phyloP scores from a whole-genome alignment of 1,140 invertebrate genomes.

The Drosophila pandora region DNA sequence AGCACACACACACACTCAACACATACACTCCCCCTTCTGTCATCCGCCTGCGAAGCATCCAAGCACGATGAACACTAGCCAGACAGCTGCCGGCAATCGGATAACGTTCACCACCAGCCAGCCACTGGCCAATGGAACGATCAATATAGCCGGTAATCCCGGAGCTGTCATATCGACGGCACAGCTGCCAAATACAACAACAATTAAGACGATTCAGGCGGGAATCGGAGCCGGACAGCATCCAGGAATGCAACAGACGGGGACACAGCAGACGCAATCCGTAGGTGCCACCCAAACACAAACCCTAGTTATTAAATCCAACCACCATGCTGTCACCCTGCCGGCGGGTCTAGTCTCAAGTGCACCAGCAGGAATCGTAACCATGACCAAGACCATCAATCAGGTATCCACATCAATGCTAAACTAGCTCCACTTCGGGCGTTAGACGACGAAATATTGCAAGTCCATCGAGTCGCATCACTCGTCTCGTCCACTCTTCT shows the following conservation, averaged over 20 bases:
- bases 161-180: slow-evolving; percentile 75
- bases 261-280: slow-evolving; percentile 76
- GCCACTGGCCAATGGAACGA: slow-evolving; percentile 86
- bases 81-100: slow-evolving; percentile 75
- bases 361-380: slow-evolving; percentile 84
- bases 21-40: background rate
- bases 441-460: slow-evolving; percentile 22
- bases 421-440: slow-evolving; percentile 45
- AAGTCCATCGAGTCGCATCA: slow-evolving; percentile 15
- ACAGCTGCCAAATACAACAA: slow-evolving; percentile 82
- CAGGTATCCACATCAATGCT: slow-evolving; percentile 75
- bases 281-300: slow-evolving; percentile 83
- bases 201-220: slow-evolving; percentile 84
- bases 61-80: slow-evolving; percentile 75
- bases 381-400: slow-evolving; percentile 84
- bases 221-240: slow-evolving; percentile 75
- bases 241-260: slow-evolving; percentile 59
- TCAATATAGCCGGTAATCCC: slow-evolving; percentile 75
- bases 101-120: slow-evolving; percentile 85
- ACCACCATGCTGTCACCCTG: slow-evolving; percentile 83
- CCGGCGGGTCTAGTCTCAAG: slow-evolving; percentile 84
- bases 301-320: slow-evolving; percentile 84
- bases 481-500: slow-evolving; percentile 20
- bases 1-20: slow-evolving; percentile 24
- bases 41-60: slow-evolving; percentile 3